phyloP scores from a whole-genome alignment of 1,140 invertebrate species.

The Brachionus manjavacas region DNA sequence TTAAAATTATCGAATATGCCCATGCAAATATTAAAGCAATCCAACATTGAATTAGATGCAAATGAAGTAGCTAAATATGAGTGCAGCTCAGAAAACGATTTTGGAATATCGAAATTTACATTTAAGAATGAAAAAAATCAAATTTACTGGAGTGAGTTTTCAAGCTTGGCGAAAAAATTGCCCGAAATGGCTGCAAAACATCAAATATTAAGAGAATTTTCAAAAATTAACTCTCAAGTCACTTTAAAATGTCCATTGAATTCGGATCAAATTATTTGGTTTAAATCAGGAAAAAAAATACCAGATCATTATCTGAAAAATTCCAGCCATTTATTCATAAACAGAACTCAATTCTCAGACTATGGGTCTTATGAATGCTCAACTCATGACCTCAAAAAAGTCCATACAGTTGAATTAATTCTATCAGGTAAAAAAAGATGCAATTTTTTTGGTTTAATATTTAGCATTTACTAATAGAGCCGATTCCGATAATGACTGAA shows the following conservation, averaged over 20 bases:
- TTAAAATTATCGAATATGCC: background rate
- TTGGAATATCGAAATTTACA: background rate
- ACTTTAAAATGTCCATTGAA: slow-evolving; percentile 10
- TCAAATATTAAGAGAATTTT: background rate
- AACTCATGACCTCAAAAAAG: background rate
- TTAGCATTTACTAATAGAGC: background rate
- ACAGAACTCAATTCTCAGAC: background rate
- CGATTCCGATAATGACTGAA: background rate
- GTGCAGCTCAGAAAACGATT: background rate
- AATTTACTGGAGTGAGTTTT: background rate
- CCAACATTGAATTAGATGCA: background rate
- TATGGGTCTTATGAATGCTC: background rate
- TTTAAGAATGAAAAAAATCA: background rate
- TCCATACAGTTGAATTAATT: background rate
- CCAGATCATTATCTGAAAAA: background rate
- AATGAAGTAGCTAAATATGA: background rate
- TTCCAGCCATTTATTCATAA: background rate
- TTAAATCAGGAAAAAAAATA: background rate
- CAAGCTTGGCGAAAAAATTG: background rate
- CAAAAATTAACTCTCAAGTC: background rate
- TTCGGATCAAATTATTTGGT: background rate
- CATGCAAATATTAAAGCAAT: background rate
- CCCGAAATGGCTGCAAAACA: background rate
- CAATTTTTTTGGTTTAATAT: background rate
- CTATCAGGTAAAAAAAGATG: background rate